Conservation (phyloP, 2,797 vertebrate genomes). For the Tiaroga cobitis region DNA sequence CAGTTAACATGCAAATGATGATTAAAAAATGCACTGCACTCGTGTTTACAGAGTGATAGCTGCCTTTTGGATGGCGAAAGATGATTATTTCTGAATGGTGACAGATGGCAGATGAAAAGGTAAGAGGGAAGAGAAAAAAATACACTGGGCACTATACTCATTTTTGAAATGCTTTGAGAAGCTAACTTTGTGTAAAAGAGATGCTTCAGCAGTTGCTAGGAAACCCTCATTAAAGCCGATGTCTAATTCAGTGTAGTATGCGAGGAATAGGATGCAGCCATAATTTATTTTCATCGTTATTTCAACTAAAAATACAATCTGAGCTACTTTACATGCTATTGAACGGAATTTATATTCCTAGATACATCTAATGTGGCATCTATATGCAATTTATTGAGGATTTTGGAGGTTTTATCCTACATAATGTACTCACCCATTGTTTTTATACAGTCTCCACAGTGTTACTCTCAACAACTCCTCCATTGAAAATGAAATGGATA, state of each 20-base stretch:
- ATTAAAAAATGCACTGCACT: conserved; percentile 63
- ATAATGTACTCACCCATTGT: not conserved
- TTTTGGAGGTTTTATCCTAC: not conserved
- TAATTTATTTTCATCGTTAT: conserved; percentile 23
- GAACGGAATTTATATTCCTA: conserved; percentile 19
- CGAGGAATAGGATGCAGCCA: conserved; percentile 51
- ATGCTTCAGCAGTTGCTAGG: conserved; percentile 77
- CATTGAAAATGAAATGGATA: not conserved
- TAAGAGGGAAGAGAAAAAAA: conserved; percentile 57
- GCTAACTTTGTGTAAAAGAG: conserved; percentile 69
- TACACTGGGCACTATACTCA: conserved; percentile 60
- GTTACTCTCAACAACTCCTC: not conserved
- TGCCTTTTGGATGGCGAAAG: conserved; percentile 59
- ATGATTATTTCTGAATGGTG: conserved; percentile 52
- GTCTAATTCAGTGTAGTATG: conserved; percentile 57
- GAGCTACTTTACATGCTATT: not conserved
- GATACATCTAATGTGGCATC: not conserved
- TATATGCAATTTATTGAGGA: not conserved
- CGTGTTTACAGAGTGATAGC: conserved; percentile 58
- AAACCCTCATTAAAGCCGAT: conserved; percentile 73
- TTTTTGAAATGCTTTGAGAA: conserved; percentile 60
- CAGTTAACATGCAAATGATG: conserved; percentile 55
- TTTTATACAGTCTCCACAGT: not conserved
- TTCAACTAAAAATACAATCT: conserved; percentile 7
- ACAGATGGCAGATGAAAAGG: conserved; percentile 74